Evolutionary conservation across 2,113 vertebrate species (phyloP).

Genomic region (Todiramphus chloris): DNA sequence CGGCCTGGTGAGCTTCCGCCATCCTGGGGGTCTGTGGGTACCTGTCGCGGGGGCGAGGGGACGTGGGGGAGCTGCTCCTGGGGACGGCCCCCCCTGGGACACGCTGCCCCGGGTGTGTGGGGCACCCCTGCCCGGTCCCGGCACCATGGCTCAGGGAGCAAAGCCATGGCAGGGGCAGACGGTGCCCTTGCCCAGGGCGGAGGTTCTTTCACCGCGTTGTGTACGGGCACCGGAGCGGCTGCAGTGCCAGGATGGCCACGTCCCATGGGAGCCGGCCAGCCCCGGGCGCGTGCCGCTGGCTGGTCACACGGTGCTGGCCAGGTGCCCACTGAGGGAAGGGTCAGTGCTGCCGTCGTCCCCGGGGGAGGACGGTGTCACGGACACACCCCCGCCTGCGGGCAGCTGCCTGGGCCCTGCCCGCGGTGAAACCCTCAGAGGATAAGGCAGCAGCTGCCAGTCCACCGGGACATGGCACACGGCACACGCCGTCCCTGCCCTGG

Average conservation of each 20-base stretch:
- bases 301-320: neutral
- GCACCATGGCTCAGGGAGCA: too few relatives aligned
- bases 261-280: neutral
- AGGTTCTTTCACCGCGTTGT: too few relatives aligned
- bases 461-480: too few relatives aligned
- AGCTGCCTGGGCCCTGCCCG: neutral
- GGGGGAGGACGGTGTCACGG: neutral
- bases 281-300: neutral
- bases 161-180: too few relatives aligned
- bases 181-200: too few relatives aligned
- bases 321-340: conserved; percentile 24
- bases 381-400: neutral
- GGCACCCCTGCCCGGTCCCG: too few relatives aligned
- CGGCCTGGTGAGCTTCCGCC: conserved; percentile 97
- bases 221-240: too few relatives aligned
- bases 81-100: neutral
- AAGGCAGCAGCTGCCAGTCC: neutral
- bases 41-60: neutral
- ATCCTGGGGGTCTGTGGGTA: conserved; percentile 58
- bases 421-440: too few relatives aligned
- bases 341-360: neutral
- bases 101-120: too few relatives aligned
- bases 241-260: neutral
- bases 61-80: neutral
- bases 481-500: too few relatives aligned